Evolutionary conservation across 1,140 invertebrate species (phyloP).

Genomic region (Atta cephalotes): DNA sequence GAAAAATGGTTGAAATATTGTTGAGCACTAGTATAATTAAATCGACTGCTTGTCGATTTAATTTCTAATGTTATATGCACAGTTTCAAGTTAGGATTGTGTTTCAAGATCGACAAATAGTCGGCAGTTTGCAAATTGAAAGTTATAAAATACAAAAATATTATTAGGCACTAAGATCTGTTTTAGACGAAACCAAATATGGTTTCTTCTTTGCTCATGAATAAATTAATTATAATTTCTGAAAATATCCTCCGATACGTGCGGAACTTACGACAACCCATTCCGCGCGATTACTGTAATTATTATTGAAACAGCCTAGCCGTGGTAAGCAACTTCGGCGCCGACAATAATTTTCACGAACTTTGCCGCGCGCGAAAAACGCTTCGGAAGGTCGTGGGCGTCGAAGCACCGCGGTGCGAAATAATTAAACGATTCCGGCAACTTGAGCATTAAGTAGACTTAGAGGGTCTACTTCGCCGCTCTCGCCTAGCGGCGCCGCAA

Average conservation of each 20-base stretch:
- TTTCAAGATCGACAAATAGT: no score
- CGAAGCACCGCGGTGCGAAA: conserved; percentile 53
- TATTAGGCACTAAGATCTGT: no score
- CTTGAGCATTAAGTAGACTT: conserved; percentile 67
- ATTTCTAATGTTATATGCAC: no score
- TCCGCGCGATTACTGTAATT: neutral
- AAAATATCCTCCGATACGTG: neutral
- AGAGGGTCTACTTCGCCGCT: conserved; percentile 64
- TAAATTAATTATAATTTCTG: neutral
- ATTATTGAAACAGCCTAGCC: conserved; percentile 6
- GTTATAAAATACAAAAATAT: no score
- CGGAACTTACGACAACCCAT: neutral
- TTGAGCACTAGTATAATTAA: no score
- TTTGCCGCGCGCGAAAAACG: conserved; percentile 50
- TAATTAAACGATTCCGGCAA: conserved; percentile 71
- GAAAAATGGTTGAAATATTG: no score
- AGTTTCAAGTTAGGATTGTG: no score
- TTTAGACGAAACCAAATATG: no score
- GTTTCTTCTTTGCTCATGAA: no score
- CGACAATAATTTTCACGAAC: conserved; percentile 32
- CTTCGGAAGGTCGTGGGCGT: conserved; percentile 36
- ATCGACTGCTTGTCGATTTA: no score
- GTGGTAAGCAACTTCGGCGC: neutral
- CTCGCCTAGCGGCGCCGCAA: conserved; percentile 61
- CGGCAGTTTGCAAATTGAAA: no score